Evolutionary conservation across 2,797 vertebrate genomes (phyloP).

Genomic region (Enteromius fasciolatus): DNA sequence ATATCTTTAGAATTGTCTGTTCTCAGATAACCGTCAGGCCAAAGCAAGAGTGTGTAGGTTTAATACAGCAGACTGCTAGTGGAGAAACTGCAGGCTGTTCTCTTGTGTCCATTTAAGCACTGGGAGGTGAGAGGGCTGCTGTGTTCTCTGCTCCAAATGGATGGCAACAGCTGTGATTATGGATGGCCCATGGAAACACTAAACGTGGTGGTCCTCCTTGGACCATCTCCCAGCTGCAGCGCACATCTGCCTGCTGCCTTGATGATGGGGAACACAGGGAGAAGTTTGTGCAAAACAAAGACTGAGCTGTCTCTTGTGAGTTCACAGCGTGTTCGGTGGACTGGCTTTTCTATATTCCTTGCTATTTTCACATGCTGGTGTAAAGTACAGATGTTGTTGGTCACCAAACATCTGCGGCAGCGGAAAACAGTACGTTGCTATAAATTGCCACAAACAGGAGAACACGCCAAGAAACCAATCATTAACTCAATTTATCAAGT

Average conservation of each 20-base stretch:
- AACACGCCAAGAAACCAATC: slow-evolving; percentile 24
- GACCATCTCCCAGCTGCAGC: slow-evolving; percentile 52
- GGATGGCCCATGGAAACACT: slow-evolving; percentile 48
- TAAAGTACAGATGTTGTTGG: slow-evolving; percentile 49
- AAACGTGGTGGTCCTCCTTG: slow-evolving; percentile 44
- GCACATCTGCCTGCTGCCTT: slow-evolving; percentile 44
- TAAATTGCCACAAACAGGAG: slow-evolving; percentile 20
- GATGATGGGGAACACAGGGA: slow-evolving; percentile 18
- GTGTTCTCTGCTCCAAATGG: slow-evolving; percentile 52
- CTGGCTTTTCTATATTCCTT: slow-evolving; percentile 18
- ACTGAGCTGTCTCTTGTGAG: slow-evolving; percentile 20
- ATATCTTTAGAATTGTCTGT: background rate
- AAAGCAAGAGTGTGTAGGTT: background rate
- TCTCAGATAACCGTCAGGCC: background rate
- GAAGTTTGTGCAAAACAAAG: slow-evolving; percentile 24
- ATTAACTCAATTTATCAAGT: slow-evolving; percentile 20
- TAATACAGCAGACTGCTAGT: background rate
- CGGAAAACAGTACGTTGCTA: background rate
- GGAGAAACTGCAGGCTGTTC: slow-evolving; percentile 30
- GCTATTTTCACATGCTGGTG: slow-evolving; percentile 14
- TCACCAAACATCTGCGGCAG: slow-evolving; percentile 40
- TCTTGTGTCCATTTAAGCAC: slow-evolving; percentile 52
- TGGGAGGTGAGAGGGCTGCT: slow-evolving; percentile 45
- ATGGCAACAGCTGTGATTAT: slow-evolving; percentile 54
- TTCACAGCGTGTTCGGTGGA: slow-evolving; percentile 3